Percentiles rank a stretch among this genome's conserved stretches.
phyloP scores from a whole-genome alignment of 2,888 invertebrate species.

The Xestoiulus laeticollis region DNA sequence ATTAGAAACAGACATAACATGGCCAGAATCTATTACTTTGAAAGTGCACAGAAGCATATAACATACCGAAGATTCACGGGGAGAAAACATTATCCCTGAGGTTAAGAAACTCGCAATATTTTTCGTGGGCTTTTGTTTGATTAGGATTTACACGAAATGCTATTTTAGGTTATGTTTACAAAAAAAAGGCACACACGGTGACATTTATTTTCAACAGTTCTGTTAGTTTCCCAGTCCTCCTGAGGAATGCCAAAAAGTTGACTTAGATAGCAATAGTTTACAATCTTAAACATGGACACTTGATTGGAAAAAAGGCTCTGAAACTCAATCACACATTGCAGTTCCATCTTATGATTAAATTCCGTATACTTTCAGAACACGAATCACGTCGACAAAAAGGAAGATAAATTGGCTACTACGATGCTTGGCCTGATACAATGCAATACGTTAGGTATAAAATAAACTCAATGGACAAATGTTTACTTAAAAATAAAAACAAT shows the following conservation, averaged over 20 bases:
- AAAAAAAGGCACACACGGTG: neutral
- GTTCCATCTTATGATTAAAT: constrained; percentile 13
- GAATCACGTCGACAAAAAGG: constrained; percentile 8
- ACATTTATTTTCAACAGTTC: constrained; percentile 18
- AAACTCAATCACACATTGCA: constrained; percentile 8
- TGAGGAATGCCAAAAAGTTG: neutral
- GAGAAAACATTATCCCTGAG: neutral
- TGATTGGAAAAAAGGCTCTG: constrained; percentile 7
- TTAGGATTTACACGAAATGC: constrained; percentile 28
- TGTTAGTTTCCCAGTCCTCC: neutral
- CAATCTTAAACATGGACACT: neutral
- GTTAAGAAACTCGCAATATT: constrained; percentile 33
- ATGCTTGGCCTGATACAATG: neutral
- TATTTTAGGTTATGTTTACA: constrained; percentile 23
- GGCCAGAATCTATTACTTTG: neutral
- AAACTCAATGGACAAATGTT: neutral
- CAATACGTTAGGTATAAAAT: neutral
- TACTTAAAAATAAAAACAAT: neutral
- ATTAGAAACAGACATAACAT: neutral
- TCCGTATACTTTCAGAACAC: neutral
- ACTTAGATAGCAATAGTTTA: constrained; percentile 7
- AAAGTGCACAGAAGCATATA: neutral
- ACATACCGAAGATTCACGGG: neutral
- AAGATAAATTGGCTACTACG: constrained; percentile 18
- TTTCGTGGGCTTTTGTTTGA: neutral